Base-by-base conservation (phyloP, 1,140 invertebrate genomes). In the Drosophila erecta region DNA sequence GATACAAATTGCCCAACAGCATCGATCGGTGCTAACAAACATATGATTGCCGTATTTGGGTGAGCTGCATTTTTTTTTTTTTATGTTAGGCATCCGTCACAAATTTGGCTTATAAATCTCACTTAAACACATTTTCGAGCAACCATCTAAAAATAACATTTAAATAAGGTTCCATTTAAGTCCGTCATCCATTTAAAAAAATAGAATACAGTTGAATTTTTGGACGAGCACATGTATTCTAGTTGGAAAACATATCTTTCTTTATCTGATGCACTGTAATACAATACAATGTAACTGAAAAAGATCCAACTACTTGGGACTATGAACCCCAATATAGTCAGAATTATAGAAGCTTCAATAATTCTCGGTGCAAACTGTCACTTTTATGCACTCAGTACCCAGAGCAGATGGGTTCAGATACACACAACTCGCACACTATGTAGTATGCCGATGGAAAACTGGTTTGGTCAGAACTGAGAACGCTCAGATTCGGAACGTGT, bases 381-480 rank as follows among this genome's bases (percentile, higher is more conserved):
- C 64, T 66, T 66, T 66, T 61, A 66, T 66, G 64, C 60, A 66
- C 65, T 66, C 60, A 43, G 60, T 64, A 40, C 30, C 30, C 20
- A 57, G 37, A 66, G 35, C 60, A 51, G 60, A 66, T 65, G 43
- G 44, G 59, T 27, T 47, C 24, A 15, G 15, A 65, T 17, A 40
- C 24, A 61, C 41, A 22, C 57, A 37, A 27, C 4, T 17, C 15
- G 12, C 33, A 22, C 37, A 38, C 14, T 30, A 30, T 6, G 22
- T n/a, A 15, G 14, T 41, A n/a, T 43, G 33, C 20, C 30, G 40
- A 46, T 24, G 20, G 15, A 61, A 22, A 83, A 84, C 80, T 79
- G 60, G 80, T 83, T 83, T 79, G 76, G 60, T 47, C 65, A 78
- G 61, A 77, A 71, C 46, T 11, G 40, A 38, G 54, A 43, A 8